A percentile compares a stretch with the other conserved stretches of the same genome.
These are phyloP conservation scores for Calidris pugnax DNA, from an alignment of 2,113 vertebrate species.

Conservation along the genomic window DNA sequence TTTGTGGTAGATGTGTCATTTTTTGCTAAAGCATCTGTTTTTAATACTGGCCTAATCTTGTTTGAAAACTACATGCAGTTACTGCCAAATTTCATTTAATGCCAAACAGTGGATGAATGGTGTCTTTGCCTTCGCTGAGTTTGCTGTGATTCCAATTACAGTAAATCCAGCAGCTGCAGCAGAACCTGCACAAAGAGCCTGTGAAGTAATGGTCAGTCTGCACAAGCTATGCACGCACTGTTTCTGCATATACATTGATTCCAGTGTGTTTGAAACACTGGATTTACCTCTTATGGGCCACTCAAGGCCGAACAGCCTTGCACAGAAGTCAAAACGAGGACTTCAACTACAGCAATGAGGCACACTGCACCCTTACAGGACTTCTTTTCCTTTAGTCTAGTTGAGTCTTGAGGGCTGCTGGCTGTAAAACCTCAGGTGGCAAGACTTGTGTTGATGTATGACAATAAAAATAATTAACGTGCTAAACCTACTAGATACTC, in stretches of 20 bases:
- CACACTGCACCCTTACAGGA: rapidly evolving
- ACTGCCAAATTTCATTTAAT: not conserved
- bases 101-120: not conserved
- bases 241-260: not conserved
- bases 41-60: not conserved
- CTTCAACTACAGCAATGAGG: not conserved
- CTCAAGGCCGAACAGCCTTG: not conserved
- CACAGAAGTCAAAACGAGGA: not conserved
- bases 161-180: not conserved
- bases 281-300: not conserved
- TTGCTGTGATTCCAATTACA: not conserved
- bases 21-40: not conserved
- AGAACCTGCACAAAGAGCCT: not conserved
- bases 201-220: not conserved
- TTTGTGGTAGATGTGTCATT: not conserved
- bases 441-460: not conserved
- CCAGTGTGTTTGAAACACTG: not conserved
- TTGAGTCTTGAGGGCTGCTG: not conserved
- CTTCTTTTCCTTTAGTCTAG: not conserved
- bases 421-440: not conserved
- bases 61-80: not conserved
- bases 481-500: not conserved
- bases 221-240: not conserved
- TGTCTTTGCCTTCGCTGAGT: not conserved
- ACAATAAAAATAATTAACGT: not conserved